Evolutionary conservation across 2,888 invertebrate genomes (phyloP), one percentile per base, ranked within the genome.

Genomic region (Leucophenga maculata): DNA sequence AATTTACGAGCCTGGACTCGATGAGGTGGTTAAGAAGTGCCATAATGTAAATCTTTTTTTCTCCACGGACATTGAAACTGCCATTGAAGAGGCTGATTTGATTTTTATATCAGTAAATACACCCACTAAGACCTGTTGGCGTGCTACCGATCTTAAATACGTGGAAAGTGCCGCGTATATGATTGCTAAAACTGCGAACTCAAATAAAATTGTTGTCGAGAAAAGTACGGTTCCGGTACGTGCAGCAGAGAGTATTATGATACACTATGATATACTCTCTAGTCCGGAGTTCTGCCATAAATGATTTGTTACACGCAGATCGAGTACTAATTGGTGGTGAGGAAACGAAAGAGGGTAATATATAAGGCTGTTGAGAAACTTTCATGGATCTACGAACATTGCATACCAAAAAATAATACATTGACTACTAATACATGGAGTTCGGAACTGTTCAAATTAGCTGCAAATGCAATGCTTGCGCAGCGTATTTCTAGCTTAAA

Each of bases 71-170:
- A 93, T 98, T 67, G 93, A 93, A 44, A 92, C 91, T 69, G 95
- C 96, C 8, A 97, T 99, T 70, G 91, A 92, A 74, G 96, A 98
- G 86, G 97, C 99, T 0, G 98, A 99, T 87, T 90, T 99, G 68
- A 98, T 99, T 81, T 99, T 99, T 87, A 99, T 99, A 78, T 99
- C 98, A 26, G 99, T 99, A 0, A 99, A 99, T 87, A 99, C 99
- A 11, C 99, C 99, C 3, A 99, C 99, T 6, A 99, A 99, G 90
- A 95, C 93, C 0, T 96, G 95, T 86, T 99, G 99, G 3, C 91
- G 98, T 79, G 99, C 99, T 0, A 98, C 99, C 3, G 99, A 99
- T 89, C 90, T 99, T 57, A 97, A 97, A 86, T 98, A 96, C 86
- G 96, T 99, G 0, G 99, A 99, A 89, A 94, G 95, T 68, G 98